Percentiles rank a stretch among this genome's conserved stretches.
Evolutionary conservation across 2,113 vertebrate species (phyloP).

Genomic region (Clarias batrachus): DNA sequence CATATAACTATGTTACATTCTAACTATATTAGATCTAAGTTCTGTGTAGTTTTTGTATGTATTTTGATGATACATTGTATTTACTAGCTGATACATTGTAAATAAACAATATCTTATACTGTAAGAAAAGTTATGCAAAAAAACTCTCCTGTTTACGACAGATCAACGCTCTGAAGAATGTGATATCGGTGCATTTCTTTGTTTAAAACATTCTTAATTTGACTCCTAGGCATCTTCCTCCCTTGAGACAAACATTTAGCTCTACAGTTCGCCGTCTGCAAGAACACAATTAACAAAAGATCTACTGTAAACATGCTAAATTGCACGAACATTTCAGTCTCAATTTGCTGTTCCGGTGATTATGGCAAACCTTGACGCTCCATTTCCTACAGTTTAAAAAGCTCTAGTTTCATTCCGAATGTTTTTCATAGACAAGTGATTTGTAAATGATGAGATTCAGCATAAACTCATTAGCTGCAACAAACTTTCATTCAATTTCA

Average conservation of each 20-base stretch:
- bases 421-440: conserved; percentile 6
- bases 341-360: conserved; percentile 20
- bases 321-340: conserved; percentile 20
- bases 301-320: conserved; percentile 34
- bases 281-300: conserved; percentile 20
- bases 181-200: neutral
- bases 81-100: neutral
- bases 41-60: neutral
- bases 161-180: neutral
- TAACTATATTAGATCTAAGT: neutral
- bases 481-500: neutral
- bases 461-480: conserved; percentile 5
- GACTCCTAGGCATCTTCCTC: neutral
- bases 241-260: conserved; percentile 5
- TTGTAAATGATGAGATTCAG: neutral
- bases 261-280: neutral
- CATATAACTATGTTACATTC: neutral
- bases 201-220: neutral
- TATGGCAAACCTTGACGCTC: conserved; percentile 17
- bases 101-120: neutral
- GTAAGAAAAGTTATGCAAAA: neutral
- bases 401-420: neutral
- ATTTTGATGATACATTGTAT: neutral
- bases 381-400: conserved; percentile 31
- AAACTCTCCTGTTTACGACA: neutral